A percentile compares a stretch with the other conserved stretches of the same genome.
Evolutionary conservation across 1,140 invertebrate genomes (phyloP).

Genomic region (Drosophila bocqueti): DNA sequence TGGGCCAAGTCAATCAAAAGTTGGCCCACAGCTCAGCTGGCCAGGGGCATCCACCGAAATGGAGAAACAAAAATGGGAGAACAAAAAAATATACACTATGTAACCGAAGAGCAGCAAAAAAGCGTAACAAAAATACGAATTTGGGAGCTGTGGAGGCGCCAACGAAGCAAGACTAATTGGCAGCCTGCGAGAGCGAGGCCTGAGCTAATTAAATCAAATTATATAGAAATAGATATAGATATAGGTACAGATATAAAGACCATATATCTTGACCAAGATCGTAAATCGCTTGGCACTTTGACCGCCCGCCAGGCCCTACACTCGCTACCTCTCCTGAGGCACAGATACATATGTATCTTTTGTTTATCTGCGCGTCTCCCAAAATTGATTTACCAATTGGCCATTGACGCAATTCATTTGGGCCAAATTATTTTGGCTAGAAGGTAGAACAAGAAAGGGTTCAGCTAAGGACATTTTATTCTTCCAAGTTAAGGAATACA

Average conservation of each 20-base stretch:
- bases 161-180: slow-evolving; percentile 69
- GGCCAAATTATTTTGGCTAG: neutral
- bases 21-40: slow-evolving; percentile 32
- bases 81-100: neutral
- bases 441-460: neutral
- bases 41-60: slow-evolving; percentile 1
- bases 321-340: too few relatives aligned
- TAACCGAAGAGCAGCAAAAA: neutral
- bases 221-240: slow-evolving; percentile 30
- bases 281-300: slow-evolving; percentile 69
- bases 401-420: slow-evolving; percentile 62
- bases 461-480: neutral
- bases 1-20: slow-evolving; percentile 70
- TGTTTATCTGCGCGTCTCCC: slow-evolving; percentile 35
- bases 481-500: neutral
- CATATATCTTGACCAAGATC: slow-evolving; percentile 71
- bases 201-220: slow-evolving; percentile 76
- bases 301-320: slow-evolving; percentile 15
- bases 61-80: neutral
- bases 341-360: slow-evolving; percentile 1
- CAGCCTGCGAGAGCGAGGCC: slow-evolving; percentile 57
- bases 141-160: neutral
- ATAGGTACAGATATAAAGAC: neutral
- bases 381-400: slow-evolving; percentile 29
- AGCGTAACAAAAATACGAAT: slow-evolving; percentile 1